Evolutionary conservation across 1,140 invertebrate species (phyloP).

Genomic region (Mizuhopecten yessoensis): DNA sequence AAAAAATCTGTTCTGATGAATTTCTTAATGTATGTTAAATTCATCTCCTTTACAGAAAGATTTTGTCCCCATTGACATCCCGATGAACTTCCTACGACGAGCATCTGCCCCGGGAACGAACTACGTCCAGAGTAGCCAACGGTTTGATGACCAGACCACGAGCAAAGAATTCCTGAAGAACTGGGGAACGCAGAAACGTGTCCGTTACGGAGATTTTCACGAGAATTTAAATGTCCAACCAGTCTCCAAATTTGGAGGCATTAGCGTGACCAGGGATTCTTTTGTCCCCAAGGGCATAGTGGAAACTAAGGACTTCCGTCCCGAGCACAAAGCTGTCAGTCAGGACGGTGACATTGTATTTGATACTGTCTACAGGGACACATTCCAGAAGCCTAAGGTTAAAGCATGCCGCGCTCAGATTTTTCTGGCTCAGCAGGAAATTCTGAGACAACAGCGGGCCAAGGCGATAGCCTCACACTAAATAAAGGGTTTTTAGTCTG

Average conservation of each 20-base stretch:
- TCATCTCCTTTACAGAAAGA: constrained; percentile 71
- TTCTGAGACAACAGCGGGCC: constrained; percentile 62
- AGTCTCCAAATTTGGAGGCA: constrained; percentile 70
- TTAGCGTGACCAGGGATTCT: constrained; percentile 71
- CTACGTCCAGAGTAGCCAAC: constrained; percentile 63
- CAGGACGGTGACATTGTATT: constrained; percentile 69
- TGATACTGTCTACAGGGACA: constrained; percentile 72
- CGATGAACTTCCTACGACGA: constrained; percentile 46
- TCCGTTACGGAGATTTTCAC: constrained; percentile 78
- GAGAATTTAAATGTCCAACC: constrained; percentile 75
- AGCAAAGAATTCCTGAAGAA: constrained; percentile 77
- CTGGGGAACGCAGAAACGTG: constrained; percentile 68
- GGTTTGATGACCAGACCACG: constrained; percentile 76
- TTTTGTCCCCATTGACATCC: constrained; percentile 73
- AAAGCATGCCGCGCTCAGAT: constrained; percentile 75
- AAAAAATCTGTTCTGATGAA: no score
- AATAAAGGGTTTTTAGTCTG: not conserved
- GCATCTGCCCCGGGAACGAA: constrained; percentile 57
- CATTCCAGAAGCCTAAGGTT: constrained; percentile 72
- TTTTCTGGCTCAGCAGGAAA: constrained; percentile 77
- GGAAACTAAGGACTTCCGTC: constrained; percentile 68
- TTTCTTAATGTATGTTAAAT: no score
- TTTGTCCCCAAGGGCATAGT: constrained; percentile 70
- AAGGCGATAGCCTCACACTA: constrained; percentile 47
- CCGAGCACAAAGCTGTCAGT: constrained; percentile 67